Conservation (phyloP, 2,113 vertebrate genomes). For the Pogonocichla stellata region DNA sequence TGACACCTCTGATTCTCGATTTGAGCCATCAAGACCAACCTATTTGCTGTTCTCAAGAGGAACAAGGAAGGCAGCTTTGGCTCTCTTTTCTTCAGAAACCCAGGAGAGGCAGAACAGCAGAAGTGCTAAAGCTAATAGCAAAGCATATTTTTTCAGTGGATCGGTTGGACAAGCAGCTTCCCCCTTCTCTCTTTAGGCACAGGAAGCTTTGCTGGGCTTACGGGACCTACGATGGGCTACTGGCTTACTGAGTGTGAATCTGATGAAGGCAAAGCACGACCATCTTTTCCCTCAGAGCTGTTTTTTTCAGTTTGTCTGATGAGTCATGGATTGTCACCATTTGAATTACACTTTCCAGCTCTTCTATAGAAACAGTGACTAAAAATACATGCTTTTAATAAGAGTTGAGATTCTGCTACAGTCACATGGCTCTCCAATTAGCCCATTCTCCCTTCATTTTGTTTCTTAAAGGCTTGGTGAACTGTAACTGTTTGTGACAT, state of each 20-base stretch:
- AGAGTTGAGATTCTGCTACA: conserved; percentile 34
- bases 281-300: background rate
- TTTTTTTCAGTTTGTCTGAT: conserved; percentile 22
- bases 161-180: background rate
- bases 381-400: conserved; percentile 52
- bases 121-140: background rate
- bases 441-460: background rate
- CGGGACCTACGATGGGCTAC: background rate
- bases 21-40: background rate
- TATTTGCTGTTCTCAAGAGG: background rate
- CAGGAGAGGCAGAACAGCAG: background rate
- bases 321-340: conserved; percentile 33
- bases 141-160: background rate
- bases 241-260: background rate
- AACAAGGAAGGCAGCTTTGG: background rate
- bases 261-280: background rate
- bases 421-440: conserved; percentile 33
- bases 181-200: background rate
- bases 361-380: conserved; percentile 26
- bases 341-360: conserved; percentile 28
- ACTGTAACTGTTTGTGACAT: conserved; percentile 41
- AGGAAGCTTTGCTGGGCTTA: background rate
- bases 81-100: background rate
- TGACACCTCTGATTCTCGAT: background rate
- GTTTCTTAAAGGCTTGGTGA: conserved; percentile 18